Percentiles rank a stretch among this genome's conserved stretches.
phyloP scores from a whole-genome alignment of 2,113 vertebrate genomes.

The Cheilinus undulatus region DNA sequence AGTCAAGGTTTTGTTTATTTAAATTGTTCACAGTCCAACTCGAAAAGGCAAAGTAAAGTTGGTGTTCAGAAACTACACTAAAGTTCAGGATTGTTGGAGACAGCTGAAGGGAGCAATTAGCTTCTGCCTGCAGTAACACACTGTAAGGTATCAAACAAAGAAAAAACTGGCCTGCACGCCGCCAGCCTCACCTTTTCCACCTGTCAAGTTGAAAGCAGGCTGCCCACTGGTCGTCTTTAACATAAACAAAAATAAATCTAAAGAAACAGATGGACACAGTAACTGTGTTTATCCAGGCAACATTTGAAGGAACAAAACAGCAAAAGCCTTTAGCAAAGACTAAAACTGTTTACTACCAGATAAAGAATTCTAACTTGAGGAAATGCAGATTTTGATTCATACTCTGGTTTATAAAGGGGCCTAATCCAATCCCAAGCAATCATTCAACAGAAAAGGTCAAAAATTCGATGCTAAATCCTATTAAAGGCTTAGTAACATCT shows the following conservation, averaged over 20 bases:
- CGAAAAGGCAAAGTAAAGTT: no score
- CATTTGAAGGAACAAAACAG: slow-evolving; percentile 35
- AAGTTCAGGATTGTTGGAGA: no score
- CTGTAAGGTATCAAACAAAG: neutral
- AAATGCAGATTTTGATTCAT: slow-evolving; percentile 15
- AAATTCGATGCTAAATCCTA: slow-evolving; percentile 21
- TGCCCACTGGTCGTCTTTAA: slow-evolving; percentile 32
- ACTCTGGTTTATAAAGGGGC: neutral
- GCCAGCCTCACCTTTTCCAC: slow-evolving; percentile 47
- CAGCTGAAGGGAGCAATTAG: no score
- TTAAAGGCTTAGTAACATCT: slow-evolving; percentile 34
- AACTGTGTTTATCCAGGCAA: slow-evolving; percentile 52
- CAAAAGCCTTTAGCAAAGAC: slow-evolving; percentile 15
- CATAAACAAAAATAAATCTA: slow-evolving; percentile 34
- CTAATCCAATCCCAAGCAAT: neutral
- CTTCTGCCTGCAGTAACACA: neutral
- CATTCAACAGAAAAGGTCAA: slow-evolving; percentile 15
- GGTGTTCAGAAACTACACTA: no score
- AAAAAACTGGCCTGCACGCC: slow-evolving; percentile 1
- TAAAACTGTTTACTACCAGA: slow-evolving; percentile 21
- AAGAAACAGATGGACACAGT: slow-evolving; percentile 47
- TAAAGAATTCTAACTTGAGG: slow-evolving; percentile 20
- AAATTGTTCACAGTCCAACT: no score
- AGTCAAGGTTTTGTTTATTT: no score
- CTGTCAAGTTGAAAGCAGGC: slow-evolving; percentile 39